Evolutionary conservation across 2,888 invertebrate genomes (phyloP), one percentile per base, ranked within the genome.

Genomic region (Ennomos quercinarius): DNA sequence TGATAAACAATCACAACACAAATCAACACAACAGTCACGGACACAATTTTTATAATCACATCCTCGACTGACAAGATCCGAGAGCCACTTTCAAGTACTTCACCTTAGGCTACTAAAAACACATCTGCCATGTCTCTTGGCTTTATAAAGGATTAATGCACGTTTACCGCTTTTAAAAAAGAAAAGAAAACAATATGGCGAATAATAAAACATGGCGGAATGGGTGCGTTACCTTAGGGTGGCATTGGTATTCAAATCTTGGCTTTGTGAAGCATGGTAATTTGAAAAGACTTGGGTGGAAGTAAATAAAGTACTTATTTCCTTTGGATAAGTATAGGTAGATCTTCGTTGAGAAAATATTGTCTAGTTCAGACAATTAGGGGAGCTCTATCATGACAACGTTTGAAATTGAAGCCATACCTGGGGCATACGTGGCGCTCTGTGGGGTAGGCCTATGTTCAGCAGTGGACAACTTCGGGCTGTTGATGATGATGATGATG

Each of bases 141-240:
- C 71, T 76, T 74, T 74, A 77, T 76, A 77, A 78, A 70, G 77
- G 76, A 81, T 84, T 87, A 81, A 81, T 74, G 76, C 76, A 81
- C 78, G n/a, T n/a, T 74, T 73, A 77, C 72, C 71, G 81, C 81
- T 83, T 83, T 83, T 75, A 81, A 81, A 83, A 81, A 84, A 17
- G 12, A 46, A 86, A 83, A 81, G 80, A 81, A 86, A 83, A 81
- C 78, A 84, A 86, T 71, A 86, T 83, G 83, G 84, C 83, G 82
- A 77, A 83, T 80, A 80, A 83, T 77, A 73, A 80, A 75, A 89
- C 75, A 89, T 91, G 90, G 89, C 87, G 76, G 82, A 62, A 61
- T 86, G 87, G 89, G 89, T 89, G 89, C 62, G 36, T 64, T 63
- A 63, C 61, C 54, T 45, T 63, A 61, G 64, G 68, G 66, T 56